Evolutionary conservation across 2,113 vertebrate genomes (phyloP).

Genomic region (Trochalopteron elliotii): DNA sequence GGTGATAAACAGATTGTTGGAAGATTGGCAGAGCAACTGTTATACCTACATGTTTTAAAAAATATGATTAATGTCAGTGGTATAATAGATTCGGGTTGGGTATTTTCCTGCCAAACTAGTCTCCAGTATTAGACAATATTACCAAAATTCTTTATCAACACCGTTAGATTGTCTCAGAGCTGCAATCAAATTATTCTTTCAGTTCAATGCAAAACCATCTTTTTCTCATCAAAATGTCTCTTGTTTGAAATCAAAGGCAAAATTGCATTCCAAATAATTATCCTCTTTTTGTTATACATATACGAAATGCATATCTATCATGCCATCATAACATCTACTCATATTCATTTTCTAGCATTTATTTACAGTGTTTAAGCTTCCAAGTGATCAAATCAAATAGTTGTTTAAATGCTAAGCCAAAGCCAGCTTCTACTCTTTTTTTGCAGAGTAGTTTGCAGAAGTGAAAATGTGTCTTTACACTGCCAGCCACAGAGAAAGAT

Average conservation of each 20-base stretch:
- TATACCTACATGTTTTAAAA: background rate
- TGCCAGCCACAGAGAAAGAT: background rate
- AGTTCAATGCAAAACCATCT: background rate
- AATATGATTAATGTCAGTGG: background rate
- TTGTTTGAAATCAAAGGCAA: background rate
- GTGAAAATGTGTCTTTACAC: background rate
- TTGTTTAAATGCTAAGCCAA: background rate
- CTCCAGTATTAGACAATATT: background rate
- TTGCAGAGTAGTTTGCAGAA: background rate
- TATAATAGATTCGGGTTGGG: background rate
- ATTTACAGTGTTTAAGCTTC: background rate
- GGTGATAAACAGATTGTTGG: background rate
- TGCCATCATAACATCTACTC: background rate
- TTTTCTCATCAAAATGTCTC: background rate
- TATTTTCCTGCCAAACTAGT: background rate
- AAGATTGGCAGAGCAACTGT: background rate
- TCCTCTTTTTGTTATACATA: background rate
- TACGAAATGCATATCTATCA: background rate
- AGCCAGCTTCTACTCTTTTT: background rate
- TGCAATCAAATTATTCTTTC: background rate
- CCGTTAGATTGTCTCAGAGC: fast-evolving
- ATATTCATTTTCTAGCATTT: background rate
- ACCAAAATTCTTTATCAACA: background rate
- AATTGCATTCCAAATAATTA: background rate
- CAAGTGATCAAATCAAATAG: background rate